These are phyloP conservation scores for Crotalus helleri DNA, from an alignment of 2,113 vertebrate genomes.

Conservation along the genomic window DNA sequence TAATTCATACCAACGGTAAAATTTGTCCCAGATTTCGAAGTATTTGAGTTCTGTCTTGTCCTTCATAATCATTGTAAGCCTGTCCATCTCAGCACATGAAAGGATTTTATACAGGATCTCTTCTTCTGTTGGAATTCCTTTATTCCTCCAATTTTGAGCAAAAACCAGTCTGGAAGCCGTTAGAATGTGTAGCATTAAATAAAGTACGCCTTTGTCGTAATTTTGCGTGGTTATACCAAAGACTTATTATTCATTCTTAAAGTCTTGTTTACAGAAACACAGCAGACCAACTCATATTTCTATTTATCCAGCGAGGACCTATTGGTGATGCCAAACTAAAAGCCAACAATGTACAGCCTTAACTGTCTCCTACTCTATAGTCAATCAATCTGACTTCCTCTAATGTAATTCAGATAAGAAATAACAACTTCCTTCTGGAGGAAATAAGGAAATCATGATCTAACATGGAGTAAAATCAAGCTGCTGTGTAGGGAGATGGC, in stretches of 20 bases:
- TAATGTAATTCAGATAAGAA: slow-evolving; percentile 25
- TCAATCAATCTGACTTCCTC: slow-evolving; percentile 37
- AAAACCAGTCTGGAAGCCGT: too few relatives aligned
- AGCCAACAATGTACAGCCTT: slow-evolving; percentile 8
- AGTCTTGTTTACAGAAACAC: neutral
- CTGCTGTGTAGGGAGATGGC: slow-evolving; percentile 10
- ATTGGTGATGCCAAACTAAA: neutral
- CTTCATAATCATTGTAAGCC: too few relatives aligned
- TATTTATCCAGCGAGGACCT: neutral
- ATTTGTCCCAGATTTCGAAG: too few relatives aligned
- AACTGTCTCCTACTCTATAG: slow-evolving; percentile 2
- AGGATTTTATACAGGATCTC: too few relatives aligned
- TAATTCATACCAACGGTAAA: too few relatives aligned
- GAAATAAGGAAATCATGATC: slow-evolving; percentile 24
- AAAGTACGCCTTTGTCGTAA: too few relatives aligned
- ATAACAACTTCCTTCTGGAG: neutral
- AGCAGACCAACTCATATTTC: neutral
- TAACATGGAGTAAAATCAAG: neutral
- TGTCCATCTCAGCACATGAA: too few relatives aligned
- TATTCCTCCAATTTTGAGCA: too few relatives aligned
- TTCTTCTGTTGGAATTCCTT: too few relatives aligned
- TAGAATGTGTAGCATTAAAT: too few relatives aligned
- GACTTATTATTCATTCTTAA: neutral
- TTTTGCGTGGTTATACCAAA: too few relatives aligned
- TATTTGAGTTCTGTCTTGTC: too few relatives aligned